A percentile compares a stretch with the other conserved stretches of the same genome.
Conservation (phyloP, 2,888 invertebrate genomes). For the Phasia obesa region DNA sequence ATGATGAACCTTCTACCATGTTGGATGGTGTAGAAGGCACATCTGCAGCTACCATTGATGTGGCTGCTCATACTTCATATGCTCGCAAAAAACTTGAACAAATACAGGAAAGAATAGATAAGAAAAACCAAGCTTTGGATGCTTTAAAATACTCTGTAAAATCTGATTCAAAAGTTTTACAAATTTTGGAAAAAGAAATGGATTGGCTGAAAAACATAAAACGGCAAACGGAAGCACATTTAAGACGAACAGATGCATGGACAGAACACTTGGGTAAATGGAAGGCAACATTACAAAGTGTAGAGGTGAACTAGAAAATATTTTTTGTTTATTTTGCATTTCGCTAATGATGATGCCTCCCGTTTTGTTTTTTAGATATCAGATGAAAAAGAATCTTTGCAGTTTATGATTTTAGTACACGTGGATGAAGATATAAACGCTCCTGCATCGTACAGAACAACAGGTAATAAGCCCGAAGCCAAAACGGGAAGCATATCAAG, state of each 20-base stretch:
- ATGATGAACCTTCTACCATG: conserved; percentile 76
- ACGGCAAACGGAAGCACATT: conserved; percentile 91
- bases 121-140: conserved; percentile 91
- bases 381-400: conserved; percentile 84
- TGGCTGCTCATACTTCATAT: conserved; percentile 92
- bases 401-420: conserved; percentile 92
- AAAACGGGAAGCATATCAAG: conserved; percentile 84
- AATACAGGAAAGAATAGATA: conserved; percentile 91
- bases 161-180: conserved; percentile 91
- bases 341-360: background rate
- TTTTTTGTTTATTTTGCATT: background rate
- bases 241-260: conserved; percentile 94
- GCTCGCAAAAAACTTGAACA: conserved; percentile 91
- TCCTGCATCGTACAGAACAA: conserved; percentile 72
- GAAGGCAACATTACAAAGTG: conserved; percentile 92
- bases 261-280: conserved; percentile 94
- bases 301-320: conserved; percentile 85
- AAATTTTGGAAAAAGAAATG: conserved; percentile 91
- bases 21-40: conserved; percentile 74
- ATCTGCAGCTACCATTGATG: conserved; percentile 83
- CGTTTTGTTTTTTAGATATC: conserved; percentile 77
- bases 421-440: conserved; percentile 84
- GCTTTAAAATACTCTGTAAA: conserved; percentile 92
- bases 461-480: conserved; percentile 75
- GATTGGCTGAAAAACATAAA: conserved; percentile 92